A percentile compares a stretch with the other conserved stretches of the same genome.
Conservation (phyloP, 2,797 vertebrate species). For the Ceryle rudis region DNA sequence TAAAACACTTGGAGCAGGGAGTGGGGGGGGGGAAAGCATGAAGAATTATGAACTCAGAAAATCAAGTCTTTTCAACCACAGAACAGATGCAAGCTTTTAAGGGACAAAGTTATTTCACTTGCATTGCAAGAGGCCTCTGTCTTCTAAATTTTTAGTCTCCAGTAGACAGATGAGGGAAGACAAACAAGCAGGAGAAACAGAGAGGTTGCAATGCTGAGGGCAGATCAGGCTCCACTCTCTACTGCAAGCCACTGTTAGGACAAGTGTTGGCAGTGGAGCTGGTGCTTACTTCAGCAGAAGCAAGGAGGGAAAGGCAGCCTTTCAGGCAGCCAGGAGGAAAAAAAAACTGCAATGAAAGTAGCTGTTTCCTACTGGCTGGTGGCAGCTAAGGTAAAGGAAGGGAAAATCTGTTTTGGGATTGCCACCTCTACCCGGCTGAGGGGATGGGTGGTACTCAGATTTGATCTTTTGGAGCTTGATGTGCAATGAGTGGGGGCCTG, state of each 20-base stretch:
- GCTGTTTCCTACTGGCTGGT: not conserved
- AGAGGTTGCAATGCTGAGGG: not conserved
- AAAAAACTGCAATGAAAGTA: not conserved
- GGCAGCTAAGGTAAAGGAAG: not conserved
- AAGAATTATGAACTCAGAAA: not conserved
- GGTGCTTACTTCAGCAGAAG: not conserved
- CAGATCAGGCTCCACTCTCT: not conserved
- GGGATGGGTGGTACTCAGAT: not conserved
- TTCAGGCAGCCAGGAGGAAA: not conserved
- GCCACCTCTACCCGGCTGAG: not conserved
- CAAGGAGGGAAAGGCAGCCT: not conserved
- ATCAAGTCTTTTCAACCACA: not conserved
- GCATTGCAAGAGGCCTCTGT: not conserved
- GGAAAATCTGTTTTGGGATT: not conserved
- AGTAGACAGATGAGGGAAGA: not conserved
- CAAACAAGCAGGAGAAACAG: not conserved
- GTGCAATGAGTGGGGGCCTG: not conserved
- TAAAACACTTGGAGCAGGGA: not conserved
- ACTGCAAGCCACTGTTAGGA: not conserved
- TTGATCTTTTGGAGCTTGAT: not conserved
- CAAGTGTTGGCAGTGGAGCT: not conserved
- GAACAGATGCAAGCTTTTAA: not conserved
- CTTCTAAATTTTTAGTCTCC: not conserved
- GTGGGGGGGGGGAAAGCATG: no score
- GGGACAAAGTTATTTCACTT: not conserved